Base-by-base conservation (phyloP, 2,888 invertebrate species). In the Lomographa bimaculata region DNA sequence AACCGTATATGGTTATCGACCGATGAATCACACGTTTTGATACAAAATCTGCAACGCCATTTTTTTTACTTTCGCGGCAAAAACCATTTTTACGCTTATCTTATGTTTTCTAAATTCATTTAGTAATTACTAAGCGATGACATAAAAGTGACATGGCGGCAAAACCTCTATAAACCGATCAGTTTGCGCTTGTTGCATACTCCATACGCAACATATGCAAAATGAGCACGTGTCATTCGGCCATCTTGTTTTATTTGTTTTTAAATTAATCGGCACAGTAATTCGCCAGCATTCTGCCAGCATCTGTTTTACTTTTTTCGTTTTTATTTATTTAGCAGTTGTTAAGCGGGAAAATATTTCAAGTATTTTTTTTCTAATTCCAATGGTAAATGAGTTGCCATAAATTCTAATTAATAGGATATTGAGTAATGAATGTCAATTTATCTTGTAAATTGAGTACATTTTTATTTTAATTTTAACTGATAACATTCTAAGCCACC, bases 181-280 rank as follows among this genome's bases (percentile, higher is more conserved):
- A 16, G 20, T 27, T 36, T 21, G 5, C 8, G 19, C n/a, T 26
- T 35, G 11, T 19, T 11, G 21, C 16, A 24, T 25, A 24, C 19
- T 23, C 10, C 29, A 32, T 42, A 32, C 21, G 36, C 42, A 37
- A 43, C 36, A 33, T 32, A 43, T 32, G 42, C 27, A 37, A 37
- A 43, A 36, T 27, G 17, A 5, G 36, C 42, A 32, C 36, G 41
- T 71, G 77, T 63, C 70, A 61, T 43, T 57, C 43, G 16, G 21
- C 35, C 16, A 11, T 17, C 6, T 37, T 37, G 34, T 49, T 50
- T 51, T 28, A 21, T 52, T 48, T 20, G 38, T 53, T 53, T 42
- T 44, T 35, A 48, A 49, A 30, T 41, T 47, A 42, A 42, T 47
- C 50, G 30, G 41, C 43, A 5, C 21, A 19, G 37, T 47, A 36